phyloP scores from a whole-genome alignment of 2,797 vertebrate genomes.

The Danio aesculapii region DNA sequence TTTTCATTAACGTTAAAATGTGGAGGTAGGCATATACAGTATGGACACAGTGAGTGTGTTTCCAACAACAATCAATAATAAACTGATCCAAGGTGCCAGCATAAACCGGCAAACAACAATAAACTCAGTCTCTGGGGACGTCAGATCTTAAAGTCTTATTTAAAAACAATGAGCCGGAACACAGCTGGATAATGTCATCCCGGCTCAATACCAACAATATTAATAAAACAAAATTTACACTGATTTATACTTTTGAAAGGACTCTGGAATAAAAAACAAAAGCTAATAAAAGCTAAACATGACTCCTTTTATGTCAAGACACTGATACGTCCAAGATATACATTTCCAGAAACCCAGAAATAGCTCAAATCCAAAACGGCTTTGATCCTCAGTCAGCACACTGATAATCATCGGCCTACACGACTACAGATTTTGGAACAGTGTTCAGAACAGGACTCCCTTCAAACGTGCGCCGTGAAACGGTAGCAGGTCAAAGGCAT shows the following conservation, averaged over 20 bases:
- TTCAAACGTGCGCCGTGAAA: slow-evolving; percentile 6
- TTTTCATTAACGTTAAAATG: no score
- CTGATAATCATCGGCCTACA: background rate
- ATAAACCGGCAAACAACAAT: slow-evolving; percentile 67
- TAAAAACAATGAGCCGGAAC: slow-evolving; percentile 27
- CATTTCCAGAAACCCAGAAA: slow-evolving; percentile 5
- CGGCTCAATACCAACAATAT: slow-evolving; percentile 35
- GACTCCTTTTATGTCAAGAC: slow-evolving; percentile 21
- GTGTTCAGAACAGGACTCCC: background rate
- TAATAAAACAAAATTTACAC: background rate
- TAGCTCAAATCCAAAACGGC: slow-evolving; percentile 11
- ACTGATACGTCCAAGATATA: slow-evolving; percentile 18
- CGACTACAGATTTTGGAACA: background rate
- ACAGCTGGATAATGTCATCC: slow-evolving; percentile 52
- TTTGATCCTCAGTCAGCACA: slow-evolving; percentile 28
- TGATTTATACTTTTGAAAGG: slow-evolving; percentile 24
- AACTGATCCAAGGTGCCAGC: slow-evolving; percentile 57
- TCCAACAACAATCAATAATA: background rate
- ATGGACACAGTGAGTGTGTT: background rate
- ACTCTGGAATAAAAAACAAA: slow-evolving; percentile 13
- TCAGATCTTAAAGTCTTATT: slow-evolving; percentile 43
- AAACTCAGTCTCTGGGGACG: slow-evolving; percentile 59
- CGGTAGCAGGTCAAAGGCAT: background rate
- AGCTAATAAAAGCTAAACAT: slow-evolving; percentile 24
- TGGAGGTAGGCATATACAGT: no score